phyloP scores from a whole-genome alignment of 2,888 invertebrate genomes.

The Scaptomyza cyrtandrae region DNA sequence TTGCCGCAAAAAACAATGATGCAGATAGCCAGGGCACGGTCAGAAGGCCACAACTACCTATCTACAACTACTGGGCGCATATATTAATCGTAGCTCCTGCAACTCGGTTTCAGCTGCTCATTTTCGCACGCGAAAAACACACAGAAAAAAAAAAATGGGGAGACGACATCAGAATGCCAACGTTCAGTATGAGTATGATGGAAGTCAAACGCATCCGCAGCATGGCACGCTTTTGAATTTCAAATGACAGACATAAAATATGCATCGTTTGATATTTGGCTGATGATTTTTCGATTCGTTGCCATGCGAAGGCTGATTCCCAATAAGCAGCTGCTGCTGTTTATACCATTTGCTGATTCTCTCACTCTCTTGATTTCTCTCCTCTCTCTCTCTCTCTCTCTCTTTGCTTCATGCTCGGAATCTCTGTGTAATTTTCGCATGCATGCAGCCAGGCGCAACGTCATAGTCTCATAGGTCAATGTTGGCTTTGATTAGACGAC shows the following conservation, averaged over 20 bases:
- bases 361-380: not conserved
- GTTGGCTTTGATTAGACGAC: constrained; percentile 65
- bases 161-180: constrained; percentile 2
- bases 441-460: constrained; percentile 51
- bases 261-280: constrained; percentile 74
- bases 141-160: constrained; percentile 6
- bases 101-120: constrained; percentile 54
- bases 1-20: constrained; percentile 28
- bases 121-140: constrained; percentile 60
- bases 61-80: constrained; percentile 37
- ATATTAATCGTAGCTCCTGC: constrained; percentile 47
- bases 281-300: constrained; percentile 38
- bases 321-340: constrained; percentile 23
- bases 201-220: constrained; percentile 43
- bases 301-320: constrained; percentile 13
- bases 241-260: constrained; percentile 76
- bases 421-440: constrained; percentile 53
- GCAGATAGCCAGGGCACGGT: constrained; percentile 9
- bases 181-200: constrained; percentile 31
- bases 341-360: not conserved
- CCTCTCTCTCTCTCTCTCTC: not conserved
- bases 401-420: constrained; percentile 22
- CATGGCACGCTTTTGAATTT: constrained; percentile 69
- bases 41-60: not conserved
- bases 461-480: constrained; percentile 44